Conservation (phyloP, 2,113 vertebrate genomes). For the Phainopepla nitens region DNA sequence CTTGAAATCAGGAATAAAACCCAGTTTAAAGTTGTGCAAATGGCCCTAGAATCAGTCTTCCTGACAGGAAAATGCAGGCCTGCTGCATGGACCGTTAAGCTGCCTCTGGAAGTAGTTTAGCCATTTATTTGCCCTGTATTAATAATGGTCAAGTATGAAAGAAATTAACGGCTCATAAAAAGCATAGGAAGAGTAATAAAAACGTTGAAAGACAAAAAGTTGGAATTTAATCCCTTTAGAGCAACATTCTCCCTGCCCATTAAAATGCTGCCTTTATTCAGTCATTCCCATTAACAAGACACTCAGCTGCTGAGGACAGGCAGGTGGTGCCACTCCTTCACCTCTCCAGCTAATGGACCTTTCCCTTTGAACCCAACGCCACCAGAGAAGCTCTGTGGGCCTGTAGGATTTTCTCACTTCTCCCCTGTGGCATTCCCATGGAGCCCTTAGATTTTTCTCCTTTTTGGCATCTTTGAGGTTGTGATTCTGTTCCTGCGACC, state of each 20-base stretch:
- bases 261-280: conserved; percentile 6
- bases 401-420: background rate
- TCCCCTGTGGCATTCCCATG: background rate
- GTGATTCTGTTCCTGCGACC: background rate
- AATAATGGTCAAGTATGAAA: background rate
- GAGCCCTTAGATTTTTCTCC: background rate
- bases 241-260: background rate
- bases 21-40: background rate
- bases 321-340: background rate
- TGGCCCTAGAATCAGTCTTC: background rate
- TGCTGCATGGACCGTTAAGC: background rate
- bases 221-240: conserved; percentile 9
- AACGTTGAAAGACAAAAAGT: background rate
- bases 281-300: background rate
- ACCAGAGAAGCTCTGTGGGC: fast-evolving
- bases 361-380: background rate
- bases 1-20: background rate
- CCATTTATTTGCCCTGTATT: background rate
- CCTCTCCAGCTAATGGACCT: background rate
- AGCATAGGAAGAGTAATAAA: background rate
- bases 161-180: background rate
- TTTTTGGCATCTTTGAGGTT: background rate
- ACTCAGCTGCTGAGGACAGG: background rate
- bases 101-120: background rate
- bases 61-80: background rate